phyloP scores from a whole-genome alignment of 1,140 invertebrate species.

The Drosophila lowei region DNA sequence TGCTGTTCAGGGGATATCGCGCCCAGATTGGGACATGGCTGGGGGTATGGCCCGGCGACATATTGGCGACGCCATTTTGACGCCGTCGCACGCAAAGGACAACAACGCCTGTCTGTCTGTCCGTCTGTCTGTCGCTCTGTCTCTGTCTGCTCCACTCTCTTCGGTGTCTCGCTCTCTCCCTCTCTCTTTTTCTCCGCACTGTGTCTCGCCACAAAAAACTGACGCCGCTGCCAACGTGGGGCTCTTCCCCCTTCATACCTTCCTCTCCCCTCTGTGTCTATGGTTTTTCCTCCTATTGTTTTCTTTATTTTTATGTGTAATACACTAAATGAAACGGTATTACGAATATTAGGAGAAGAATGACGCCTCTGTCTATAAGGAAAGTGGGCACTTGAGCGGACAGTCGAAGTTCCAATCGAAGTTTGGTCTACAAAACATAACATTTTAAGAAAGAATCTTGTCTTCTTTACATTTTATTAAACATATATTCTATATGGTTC shows the following conservation, averaged over 20 bases:
- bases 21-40: conserved; percentile 23
- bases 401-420: too few relatives aligned
- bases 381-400: too few relatives aligned
- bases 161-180: conserved; percentile 20
- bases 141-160: conserved; percentile 10
- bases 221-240: conserved; percentile 31
- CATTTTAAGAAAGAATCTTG: too few relatives aligned
- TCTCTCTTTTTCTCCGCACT: conserved; percentile 14
- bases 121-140: conserved; percentile 10
- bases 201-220: conserved; percentile 45
- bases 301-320: background rate
- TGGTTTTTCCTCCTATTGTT: background rate
- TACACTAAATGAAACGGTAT: too few relatives aligned
- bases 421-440: too few relatives aligned
- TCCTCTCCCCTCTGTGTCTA: background rate
- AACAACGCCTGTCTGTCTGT: conserved; percentile 22
- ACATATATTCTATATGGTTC: too few relatives aligned
- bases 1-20: conserved; percentile 27
- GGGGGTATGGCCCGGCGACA: conserved; percentile 55
- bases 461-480: too few relatives aligned
- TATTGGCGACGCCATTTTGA: conserved; percentile 80
- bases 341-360: too few relatives aligned
- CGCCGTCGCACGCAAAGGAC: conserved; percentile 58
- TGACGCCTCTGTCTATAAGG: too few relatives aligned
- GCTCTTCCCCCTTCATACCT: background rate